Conservation (phyloP, 2,888 invertebrate genomes). For the Anarsia innoxiella region DNA sequence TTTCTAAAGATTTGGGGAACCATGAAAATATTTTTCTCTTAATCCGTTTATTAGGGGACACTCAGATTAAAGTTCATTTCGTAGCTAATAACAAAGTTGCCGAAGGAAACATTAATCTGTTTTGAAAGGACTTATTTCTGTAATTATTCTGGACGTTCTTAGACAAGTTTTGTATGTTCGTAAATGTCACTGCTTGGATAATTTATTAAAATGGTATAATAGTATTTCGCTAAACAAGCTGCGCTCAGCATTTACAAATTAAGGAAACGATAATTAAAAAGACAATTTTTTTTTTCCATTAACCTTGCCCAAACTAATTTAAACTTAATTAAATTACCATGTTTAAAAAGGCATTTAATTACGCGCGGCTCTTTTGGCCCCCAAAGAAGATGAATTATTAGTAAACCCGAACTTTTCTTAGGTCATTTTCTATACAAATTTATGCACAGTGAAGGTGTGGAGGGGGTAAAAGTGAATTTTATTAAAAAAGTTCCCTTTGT, state of each 20-base stretch:
- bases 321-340: not conserved
- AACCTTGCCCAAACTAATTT: too few relatives aligned
- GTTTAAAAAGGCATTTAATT: slow-evolving; percentile 1
- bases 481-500: slow-evolving; percentile 57
- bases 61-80: not conserved
- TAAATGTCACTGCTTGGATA: too few relatives aligned
- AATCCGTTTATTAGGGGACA: not conserved
- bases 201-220: too few relatives aligned
- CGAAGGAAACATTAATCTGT: not conserved
- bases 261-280: too few relatives aligned
- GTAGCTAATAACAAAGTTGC: slow-evolving; percentile 1
- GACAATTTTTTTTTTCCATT: too few relatives aligned
- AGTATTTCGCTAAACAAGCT: too few relatives aligned
- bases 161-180: too few relatives aligned
- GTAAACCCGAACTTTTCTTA: slow-evolving; percentile 36
- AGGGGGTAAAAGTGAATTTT: slow-evolving; percentile 47
- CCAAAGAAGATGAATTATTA: slow-evolving; percentile 39
- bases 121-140: too few relatives aligned
- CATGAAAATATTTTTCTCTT: too few relatives aligned
- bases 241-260: too few relatives aligned
- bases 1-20: too few relatives aligned
- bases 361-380: not conserved
- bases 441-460: slow-evolving; percentile 40
- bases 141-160: too few relatives aligned
- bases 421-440: slow-evolving; percentile 50